These are phyloP conservation scores for Pecten maximus DNA, from an alignment of 2,888 invertebrate genomes.

Conservation along the genomic window DNA sequence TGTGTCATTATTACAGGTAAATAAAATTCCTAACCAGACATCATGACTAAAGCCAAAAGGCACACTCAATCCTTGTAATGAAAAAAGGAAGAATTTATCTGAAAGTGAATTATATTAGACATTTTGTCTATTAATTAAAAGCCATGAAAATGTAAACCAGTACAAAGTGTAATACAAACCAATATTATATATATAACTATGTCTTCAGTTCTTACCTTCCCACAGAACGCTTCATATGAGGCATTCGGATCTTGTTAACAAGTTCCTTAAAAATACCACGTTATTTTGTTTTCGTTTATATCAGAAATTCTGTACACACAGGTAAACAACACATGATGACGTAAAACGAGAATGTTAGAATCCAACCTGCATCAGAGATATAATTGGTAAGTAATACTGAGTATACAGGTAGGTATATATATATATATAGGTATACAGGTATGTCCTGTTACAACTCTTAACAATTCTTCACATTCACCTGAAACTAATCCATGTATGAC, in stretches of 20 bases:
- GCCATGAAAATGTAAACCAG: neutral
- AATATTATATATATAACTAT: neutral
- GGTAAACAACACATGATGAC: neutral
- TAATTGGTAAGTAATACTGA: neutral
- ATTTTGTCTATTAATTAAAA: neutral
- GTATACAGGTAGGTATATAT: neutral
- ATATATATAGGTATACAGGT: neutral
- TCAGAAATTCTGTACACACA: neutral
- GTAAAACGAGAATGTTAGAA: neutral
- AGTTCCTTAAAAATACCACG: neutral
- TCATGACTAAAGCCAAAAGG: no score
- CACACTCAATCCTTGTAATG: neutral
- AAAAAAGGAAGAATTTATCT: neutral
- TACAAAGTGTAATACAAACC: neutral
- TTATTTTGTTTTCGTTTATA: neutral
- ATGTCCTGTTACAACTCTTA: neutral
- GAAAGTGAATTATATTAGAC: neutral
- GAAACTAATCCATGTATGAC: constrained; percentile 21
- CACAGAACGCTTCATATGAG: neutral
- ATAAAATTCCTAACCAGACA: no score
- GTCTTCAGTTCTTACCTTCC: constrained; percentile 4
- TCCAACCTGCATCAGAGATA: neutral
- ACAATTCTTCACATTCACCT: neutral
- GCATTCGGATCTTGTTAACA: neutral
- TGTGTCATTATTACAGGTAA: neutral